phyloP scores from a whole-genome alignment of 2,113 vertebrate species.

The Copsychus sechellarum region DNA sequence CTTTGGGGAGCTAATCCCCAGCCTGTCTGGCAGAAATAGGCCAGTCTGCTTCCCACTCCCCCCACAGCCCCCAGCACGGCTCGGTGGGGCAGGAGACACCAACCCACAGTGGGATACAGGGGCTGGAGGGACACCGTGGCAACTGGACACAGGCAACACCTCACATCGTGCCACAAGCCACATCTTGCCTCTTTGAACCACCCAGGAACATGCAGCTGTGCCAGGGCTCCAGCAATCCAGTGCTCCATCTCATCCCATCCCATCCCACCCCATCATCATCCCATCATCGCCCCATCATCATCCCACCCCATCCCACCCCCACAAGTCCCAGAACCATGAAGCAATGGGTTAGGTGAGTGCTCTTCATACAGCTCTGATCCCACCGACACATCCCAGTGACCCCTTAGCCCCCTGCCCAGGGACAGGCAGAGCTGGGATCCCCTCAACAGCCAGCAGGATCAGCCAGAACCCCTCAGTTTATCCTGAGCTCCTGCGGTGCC shows the following conservation, averaged over 20 bases:
- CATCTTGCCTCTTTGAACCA: fast-evolving
- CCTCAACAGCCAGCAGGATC: fast-evolving
- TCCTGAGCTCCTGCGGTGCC: fast-evolving
- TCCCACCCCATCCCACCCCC: neutral
- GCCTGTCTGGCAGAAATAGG: slow-evolving; percentile 11
- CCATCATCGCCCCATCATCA: too few relatives aligned
- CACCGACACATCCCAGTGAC: fast-evolving
- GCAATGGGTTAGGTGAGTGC: fast-evolving
- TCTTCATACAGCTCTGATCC: fast-evolving
- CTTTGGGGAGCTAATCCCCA: neutral
- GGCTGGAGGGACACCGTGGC: fast-evolving
- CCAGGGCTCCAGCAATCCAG: fast-evolving
- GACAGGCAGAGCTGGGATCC: neutral
- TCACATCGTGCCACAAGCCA: too few relatives aligned
- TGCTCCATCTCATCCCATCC: neutral
- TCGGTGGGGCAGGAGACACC: fast-evolving
- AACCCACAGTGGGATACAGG: fast-evolving
- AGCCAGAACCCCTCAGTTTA: fast-evolving
- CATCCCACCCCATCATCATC: too few relatives aligned
- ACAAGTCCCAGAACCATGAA: too few relatives aligned
- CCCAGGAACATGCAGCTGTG: fast-evolving
- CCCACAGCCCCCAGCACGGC: neutral
- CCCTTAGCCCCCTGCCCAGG: fast-evolving
- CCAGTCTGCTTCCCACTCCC: neutral
- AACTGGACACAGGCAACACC: fast-evolving